phyloP scores from a whole-genome alignment of 2,888 invertebrate species.

The Heliconius ismenius region DNA sequence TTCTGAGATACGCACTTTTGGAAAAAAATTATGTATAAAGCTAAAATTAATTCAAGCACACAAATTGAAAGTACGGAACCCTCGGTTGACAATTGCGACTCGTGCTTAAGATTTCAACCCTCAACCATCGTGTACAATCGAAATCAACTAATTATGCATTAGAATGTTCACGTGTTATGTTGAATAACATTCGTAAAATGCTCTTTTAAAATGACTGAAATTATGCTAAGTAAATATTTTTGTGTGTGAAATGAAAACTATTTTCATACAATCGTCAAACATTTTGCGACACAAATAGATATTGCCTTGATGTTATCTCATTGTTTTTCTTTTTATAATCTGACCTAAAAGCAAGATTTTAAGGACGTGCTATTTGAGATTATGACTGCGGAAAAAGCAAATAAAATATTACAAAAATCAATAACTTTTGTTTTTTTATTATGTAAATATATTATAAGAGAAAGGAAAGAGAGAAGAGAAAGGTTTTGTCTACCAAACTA shows the following conservation, averaged over 20 bases:
- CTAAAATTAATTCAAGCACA: too few relatives aligned
- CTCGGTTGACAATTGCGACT: too few relatives aligned
- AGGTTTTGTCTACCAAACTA: too few relatives aligned
- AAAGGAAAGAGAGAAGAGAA: too few relatives aligned
- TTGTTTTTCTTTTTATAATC: not conserved
- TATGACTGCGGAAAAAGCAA: too few relatives aligned
- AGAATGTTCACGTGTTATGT: not conserved
- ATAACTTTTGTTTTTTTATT: too few relatives aligned
- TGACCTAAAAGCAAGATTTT: not conserved
- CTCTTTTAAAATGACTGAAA: not conserved
- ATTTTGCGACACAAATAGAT: not conserved
- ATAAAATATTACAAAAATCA: too few relatives aligned
- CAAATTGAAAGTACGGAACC: too few relatives aligned
- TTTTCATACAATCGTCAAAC: not conserved
- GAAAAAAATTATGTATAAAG: too few relatives aligned
- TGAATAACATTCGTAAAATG: not conserved
- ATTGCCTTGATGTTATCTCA: not conserved
- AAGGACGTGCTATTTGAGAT: too few relatives aligned
- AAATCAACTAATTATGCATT: not conserved
- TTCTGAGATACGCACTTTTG: too few relatives aligned
- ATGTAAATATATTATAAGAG: too few relatives aligned
- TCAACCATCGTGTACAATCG: not conserved
- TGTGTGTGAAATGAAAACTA: constrained; percentile 8
- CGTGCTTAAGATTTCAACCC: not conserved
- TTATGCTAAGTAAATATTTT: constrained; percentile 14